Evolutionary conservation across 2,113 vertebrate species (phyloP).

Genomic region (Rattus rattus): DNA sequence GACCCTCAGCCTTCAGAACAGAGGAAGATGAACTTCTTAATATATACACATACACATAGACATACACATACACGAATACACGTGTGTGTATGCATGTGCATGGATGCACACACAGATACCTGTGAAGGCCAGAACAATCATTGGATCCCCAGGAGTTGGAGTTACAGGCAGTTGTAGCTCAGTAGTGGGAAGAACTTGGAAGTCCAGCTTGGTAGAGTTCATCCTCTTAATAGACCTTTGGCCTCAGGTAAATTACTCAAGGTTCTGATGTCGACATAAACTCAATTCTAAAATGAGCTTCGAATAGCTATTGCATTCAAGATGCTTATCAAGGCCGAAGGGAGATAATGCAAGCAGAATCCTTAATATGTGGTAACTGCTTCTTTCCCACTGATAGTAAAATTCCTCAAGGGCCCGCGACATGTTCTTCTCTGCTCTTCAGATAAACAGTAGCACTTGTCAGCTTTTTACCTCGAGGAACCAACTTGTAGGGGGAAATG

Average conservation of each 20-base stretch:
- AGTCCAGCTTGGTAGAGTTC: background rate
- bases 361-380: background rate
- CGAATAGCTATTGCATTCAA: background rate
- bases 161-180: background rate
- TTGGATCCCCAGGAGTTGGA: background rate
- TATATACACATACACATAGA: no score
- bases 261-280: background rate
- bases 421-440: background rate
- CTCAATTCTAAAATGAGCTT: background rate
- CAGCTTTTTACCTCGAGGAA: background rate
- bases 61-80: no score
- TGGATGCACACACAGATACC: no score
- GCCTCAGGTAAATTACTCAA: background rate
- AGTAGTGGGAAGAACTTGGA: background rate
- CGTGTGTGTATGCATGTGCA: rapidly evolving
- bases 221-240: background rate
- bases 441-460: slow-evolving; percentile 3
- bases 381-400: background rate
- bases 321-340: background rate
- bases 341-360: background rate
- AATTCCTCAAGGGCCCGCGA: background rate
- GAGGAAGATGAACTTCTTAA: no score
- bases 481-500: background rate
- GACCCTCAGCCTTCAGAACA: no score
- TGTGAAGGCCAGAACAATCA: background rate